phyloP scores from a whole-genome alignment of 2,888 invertebrate genomes.

The Zygothrica quintamaculata region DNA sequence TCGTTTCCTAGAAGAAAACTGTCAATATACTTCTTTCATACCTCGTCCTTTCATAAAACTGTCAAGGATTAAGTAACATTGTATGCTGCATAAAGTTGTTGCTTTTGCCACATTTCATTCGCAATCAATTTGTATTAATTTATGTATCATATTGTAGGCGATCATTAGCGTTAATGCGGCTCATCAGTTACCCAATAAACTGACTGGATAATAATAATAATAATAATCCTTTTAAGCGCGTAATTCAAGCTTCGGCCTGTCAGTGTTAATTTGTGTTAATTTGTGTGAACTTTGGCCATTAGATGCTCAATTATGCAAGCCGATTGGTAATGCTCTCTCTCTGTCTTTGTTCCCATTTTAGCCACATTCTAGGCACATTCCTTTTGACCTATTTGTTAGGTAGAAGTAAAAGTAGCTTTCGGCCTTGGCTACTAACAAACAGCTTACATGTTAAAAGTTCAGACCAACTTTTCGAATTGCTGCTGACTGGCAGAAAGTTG shows the following conservation, averaged over 20 bases:
- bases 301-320: conserved; percentile 40
- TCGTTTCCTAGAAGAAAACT: no score
- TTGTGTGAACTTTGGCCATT: conserved; percentile 31
- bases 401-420: conserved; percentile 1
- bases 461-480: conserved; percentile 29
- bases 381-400: neutral
- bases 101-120: neutral
- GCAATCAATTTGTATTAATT: conserved; percentile 34
- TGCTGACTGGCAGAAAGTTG: conserved; percentile 48
- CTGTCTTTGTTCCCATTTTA: neutral
- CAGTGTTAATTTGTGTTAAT: conserved; percentile 62
- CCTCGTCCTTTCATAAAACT: no score
- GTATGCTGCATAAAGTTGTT: no score
- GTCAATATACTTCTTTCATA: no score
- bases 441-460: conserved; percentile 26
- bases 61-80: no score
- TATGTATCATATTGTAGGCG: conserved; percentile 13
- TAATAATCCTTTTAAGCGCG: conserved; percentile 61
- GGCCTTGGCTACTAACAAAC: neutral
- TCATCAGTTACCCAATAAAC: conserved; percentile 62
- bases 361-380: neutral
- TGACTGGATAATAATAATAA: conserved; percentile 35
- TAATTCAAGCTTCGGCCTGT: conserved; percentile 35
- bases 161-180: conserved; percentile 61
- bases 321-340: neutral